Base-by-base conservation (phyloP, 1,140 invertebrate species). In the Lamellibrachia luymesi region DNA sequence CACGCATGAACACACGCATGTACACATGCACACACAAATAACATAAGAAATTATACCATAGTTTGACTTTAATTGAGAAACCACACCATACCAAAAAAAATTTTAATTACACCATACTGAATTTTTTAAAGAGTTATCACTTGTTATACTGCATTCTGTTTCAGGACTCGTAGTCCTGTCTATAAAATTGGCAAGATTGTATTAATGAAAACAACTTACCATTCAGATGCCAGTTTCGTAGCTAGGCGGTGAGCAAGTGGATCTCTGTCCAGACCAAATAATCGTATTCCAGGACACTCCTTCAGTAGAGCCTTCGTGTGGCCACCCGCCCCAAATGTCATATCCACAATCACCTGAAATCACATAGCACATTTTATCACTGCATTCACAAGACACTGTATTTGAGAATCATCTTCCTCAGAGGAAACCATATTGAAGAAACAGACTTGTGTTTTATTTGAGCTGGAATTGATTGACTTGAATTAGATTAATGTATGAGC, bases 261-360 rank as follows among this genome's bases (percentile, higher is more conserved):
- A 97, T 99, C 99, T 96, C 98, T 97, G 96, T 99, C 99, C 94
- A 99, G 96, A n/a, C 98, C 98, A 95, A 98, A 97, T 25, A 99
- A 96, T 94, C 96, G 97, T 10, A 97, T 95, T 94, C 97, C 95
- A 10, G 97, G 96, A 80, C 96, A 95, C 52, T 95, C 94, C 94
- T 97, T 95, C 93, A 98, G 95, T 93, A 98, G 96, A n/a, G 96
- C 95, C 94, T 94, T 96, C 96, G 94, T 98, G 96, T 99, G 98
- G n/a, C 98, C 98, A 50, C 99, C 99, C 93, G 97, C 98, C 90
- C 99, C 98, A 97, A 99, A 99, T 51, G 99, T 99, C 96, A 96
- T 96, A 93, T 96, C 96, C 92, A 96, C 52, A 92, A 95, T 38
- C 17, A 92, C 92, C 92, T 92, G 92, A 38, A 80, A 80, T 1